Conservation (phyloP, 2,113 vertebrate species). For the Danionella cerebrum region DNA sequence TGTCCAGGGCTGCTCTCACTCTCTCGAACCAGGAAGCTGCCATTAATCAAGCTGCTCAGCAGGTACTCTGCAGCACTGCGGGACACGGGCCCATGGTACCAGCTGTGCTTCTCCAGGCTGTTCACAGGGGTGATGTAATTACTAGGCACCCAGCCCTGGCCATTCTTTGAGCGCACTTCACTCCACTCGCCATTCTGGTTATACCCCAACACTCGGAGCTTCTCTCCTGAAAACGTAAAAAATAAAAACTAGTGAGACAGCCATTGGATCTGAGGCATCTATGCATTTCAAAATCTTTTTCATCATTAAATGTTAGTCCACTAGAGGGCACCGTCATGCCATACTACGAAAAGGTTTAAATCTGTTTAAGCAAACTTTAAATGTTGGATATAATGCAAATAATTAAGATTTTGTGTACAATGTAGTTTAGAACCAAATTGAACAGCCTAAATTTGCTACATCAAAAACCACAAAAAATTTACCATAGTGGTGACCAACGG, state of each 20-base stretch:
- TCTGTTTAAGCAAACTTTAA: too few relatives aligned
- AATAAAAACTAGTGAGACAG: background rate
- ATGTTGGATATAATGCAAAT: too few relatives aligned
- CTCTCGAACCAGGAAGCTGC: conserved; percentile 94
- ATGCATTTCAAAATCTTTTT: too few relatives aligned
- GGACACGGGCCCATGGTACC: conserved; percentile 97
- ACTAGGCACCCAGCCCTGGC: conserved; percentile 97
- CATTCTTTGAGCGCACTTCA: conserved; percentile 95
- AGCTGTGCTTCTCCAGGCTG: conserved; percentile 97
- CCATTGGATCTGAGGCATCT: too few relatives aligned
- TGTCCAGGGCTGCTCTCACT: conserved; percentile 98
- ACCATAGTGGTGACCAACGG: too few relatives aligned
- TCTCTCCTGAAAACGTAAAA: conserved; percentile 74
- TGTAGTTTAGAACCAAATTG: too few relatives aligned
- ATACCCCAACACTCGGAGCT: conserved; percentile 92
- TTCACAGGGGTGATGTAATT: conserved; percentile 99
- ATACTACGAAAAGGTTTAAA: too few relatives aligned
- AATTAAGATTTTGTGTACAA: too few relatives aligned
- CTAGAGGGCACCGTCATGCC: too few relatives aligned
- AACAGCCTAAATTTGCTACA: too few relatives aligned
- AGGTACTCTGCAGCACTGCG: conserved; percentile 95
- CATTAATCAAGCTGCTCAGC: conserved; percentile 93
- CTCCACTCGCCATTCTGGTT: conserved; percentile 99
- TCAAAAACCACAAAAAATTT: too few relatives aligned
- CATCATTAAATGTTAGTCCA: too few relatives aligned